Conservation (phyloP, 2,888 invertebrate genomes). For the Vesta saturnalis region DNA sequence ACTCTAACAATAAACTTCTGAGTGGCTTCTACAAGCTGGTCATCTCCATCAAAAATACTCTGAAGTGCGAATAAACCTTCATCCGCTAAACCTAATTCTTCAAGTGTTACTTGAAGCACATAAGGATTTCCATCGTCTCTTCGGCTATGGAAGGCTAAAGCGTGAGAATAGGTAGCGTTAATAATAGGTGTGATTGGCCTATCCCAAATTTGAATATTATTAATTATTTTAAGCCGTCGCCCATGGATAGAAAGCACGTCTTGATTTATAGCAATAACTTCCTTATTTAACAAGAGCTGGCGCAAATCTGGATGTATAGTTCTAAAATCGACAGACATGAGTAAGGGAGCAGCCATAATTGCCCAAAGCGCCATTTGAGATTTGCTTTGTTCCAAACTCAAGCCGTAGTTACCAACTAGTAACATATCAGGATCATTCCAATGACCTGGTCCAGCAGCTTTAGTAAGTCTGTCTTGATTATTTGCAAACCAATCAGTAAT, state of each 20-base stretch:
- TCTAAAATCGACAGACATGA: conserved; percentile 73
- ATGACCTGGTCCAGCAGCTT: conserved; percentile 93
- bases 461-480: conserved; percentile 89
- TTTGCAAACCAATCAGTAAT: conserved; percentile 96
- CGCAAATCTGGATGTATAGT: conserved; percentile 66
- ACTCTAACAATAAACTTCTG: conserved; percentile 40
- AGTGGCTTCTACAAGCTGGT: conserved; percentile 16
- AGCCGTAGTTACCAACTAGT: conserved; percentile 67
- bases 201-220: conserved; percentile 67
- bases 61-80: conserved; percentile 55
- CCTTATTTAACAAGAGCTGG: conserved; percentile 68
- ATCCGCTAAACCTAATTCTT: conserved; percentile 54
- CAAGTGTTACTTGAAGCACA: conserved; percentile 54
- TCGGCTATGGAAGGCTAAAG: conserved; percentile 69
- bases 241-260: conserved; percentile 71
- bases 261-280: conserved; percentile 71
- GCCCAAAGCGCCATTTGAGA: conserved; percentile 78
- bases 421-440: conserved; percentile 99
- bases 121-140: conserved; percentile 62
- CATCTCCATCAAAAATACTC: conserved; percentile 49
- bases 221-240: conserved; percentile 30
- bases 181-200: conserved; percentile 65
- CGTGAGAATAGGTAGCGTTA: conserved; percentile 63
- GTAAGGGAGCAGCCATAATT: conserved; percentile 71
- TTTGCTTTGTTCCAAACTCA: conserved; percentile 71